Percentiles rank a stretch among this genome's conserved stretches.
These are phyloP conservation scores for Odontophorus gujanensis DNA, from an alignment of 2,113 vertebrate species.

Conservation along the genomic window DNA sequence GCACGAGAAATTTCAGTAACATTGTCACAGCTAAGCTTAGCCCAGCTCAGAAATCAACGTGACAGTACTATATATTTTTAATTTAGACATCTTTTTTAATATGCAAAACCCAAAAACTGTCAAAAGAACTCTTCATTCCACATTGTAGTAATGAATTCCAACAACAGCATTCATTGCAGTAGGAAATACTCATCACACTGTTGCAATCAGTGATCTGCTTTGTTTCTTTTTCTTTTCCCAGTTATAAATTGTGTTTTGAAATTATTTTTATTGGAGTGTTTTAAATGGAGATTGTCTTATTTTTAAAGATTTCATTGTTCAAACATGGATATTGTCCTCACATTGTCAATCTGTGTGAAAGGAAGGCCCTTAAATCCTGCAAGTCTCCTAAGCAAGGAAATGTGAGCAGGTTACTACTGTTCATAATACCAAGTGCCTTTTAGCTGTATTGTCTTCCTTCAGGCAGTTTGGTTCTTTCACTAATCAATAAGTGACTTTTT, in stretches of 20 bases:
- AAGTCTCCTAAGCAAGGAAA: conserved; percentile 53
- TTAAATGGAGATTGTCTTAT: conserved; percentile 67
- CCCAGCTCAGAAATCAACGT: not conserved
- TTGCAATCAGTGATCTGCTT: conserved; percentile 2
- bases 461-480: not conserved
- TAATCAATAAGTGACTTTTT: conserved; percentile 4
- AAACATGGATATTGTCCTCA: conserved; percentile 49
- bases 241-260: conserved; percentile 66
- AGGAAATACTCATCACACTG: conserved; percentile 5
- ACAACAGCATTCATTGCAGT: not conserved
- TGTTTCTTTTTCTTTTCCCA: conserved; percentile 41
- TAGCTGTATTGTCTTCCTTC: not conserved
- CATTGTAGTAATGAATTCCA: conserved; percentile 50
- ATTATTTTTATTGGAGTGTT: conserved; percentile 62
- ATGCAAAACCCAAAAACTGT: conserved; percentile 45
- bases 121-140: not conserved
- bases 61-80: not conserved
- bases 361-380: conserved; percentile 28
- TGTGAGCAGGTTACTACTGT: not conserved
- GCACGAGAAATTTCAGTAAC: not conserved
- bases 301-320: conserved; percentile 70
- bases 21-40: not conserved
- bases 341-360: not conserved
- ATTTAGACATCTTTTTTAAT: conserved; percentile 62
- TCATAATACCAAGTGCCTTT: not conserved